These are phyloP conservation scores for Ranitomeya variabilis DNA, from an alignment of 2,113 vertebrate genomes.

Conservation along the genomic window DNA sequence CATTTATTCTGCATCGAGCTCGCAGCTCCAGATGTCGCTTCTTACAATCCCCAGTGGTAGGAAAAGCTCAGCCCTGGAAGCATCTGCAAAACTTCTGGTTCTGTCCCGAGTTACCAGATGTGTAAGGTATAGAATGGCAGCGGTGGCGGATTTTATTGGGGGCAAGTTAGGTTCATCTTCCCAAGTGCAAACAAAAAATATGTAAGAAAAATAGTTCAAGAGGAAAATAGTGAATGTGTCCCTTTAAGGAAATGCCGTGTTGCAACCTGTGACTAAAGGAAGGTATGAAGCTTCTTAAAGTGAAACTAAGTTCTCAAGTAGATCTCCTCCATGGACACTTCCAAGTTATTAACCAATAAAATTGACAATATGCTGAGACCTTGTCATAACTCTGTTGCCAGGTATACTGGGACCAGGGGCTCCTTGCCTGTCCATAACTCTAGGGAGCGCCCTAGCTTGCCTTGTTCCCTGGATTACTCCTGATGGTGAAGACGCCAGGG, in stretches of 20 bases:
- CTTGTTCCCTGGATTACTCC: too few relatives aligned
- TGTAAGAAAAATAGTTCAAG: not conserved
- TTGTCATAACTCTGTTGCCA: too few relatives aligned
- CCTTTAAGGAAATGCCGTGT: not conserved
- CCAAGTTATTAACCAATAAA: not conserved
- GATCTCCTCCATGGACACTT: not conserved
- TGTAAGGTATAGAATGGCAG: slow-evolving; percentile 21
- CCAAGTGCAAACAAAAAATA: not conserved
- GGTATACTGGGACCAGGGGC: too few relatives aligned
- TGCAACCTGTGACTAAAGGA: not conserved
- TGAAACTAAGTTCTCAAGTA: not conserved
- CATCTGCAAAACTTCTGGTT: slow-evolving; percentile 39
- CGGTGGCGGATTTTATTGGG: slow-evolving; percentile 12
- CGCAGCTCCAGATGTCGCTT: slow-evolving; percentile 48
- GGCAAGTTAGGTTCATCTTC: not conserved
- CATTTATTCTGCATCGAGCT: slow-evolving; percentile 12
- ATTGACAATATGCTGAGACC: too few relatives aligned
- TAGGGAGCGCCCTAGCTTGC: too few relatives aligned
- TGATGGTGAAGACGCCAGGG: too few relatives aligned
- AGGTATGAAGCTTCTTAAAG: not conserved
- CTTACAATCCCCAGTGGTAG: slow-evolving; percentile 27
- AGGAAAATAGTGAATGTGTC: not conserved
- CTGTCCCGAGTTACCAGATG: not conserved
- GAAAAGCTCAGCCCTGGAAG: not conserved
- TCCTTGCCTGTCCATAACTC: too few relatives aligned